phyloP scores from a whole-genome alignment of 1,140 invertebrate species.

The Cyclina sinensis region DNA sequence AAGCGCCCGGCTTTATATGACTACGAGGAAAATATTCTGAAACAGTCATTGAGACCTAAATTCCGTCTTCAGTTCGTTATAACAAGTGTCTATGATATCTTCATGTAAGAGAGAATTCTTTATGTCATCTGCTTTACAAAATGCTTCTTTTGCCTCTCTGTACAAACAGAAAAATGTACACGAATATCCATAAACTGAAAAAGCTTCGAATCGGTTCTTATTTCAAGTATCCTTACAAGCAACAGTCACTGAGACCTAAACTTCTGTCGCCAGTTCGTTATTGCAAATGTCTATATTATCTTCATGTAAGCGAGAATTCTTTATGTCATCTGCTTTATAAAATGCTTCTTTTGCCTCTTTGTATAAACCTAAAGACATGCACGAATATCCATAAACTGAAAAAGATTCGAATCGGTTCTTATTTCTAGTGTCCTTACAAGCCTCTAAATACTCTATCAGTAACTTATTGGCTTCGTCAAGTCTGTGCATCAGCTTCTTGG shows the following conservation, averaged over 20 bases:
- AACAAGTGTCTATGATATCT: background rate
- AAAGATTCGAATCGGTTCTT: background rate
- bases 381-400: background rate
- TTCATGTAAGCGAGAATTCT: background rate
- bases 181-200: background rate
- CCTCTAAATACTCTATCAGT: background rate
- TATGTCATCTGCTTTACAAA: background rate
- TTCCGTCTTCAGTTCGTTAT: background rate
- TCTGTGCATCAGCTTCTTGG: background rate
- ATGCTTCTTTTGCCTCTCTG: background rate
- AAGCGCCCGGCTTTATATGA: no score
- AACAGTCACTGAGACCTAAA: no score
- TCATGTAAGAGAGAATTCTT: background rate
- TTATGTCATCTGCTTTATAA: background rate
- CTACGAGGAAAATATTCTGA: no score
- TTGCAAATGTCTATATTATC: slow-evolving; percentile 3
- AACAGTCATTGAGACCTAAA: no score
- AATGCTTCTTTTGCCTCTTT: background rate
- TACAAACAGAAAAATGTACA: background rate
- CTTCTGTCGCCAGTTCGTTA: background rate
- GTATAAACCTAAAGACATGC: background rate
- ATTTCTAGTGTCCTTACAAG: background rate
- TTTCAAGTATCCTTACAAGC: background rate
- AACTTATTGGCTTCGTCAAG: background rate
- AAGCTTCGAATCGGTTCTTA: background rate